These are phyloP conservation scores for Elymnias hypermnestra DNA, from an alignment of 1,140 invertebrate species.

Conservation along the genomic window DNA sequence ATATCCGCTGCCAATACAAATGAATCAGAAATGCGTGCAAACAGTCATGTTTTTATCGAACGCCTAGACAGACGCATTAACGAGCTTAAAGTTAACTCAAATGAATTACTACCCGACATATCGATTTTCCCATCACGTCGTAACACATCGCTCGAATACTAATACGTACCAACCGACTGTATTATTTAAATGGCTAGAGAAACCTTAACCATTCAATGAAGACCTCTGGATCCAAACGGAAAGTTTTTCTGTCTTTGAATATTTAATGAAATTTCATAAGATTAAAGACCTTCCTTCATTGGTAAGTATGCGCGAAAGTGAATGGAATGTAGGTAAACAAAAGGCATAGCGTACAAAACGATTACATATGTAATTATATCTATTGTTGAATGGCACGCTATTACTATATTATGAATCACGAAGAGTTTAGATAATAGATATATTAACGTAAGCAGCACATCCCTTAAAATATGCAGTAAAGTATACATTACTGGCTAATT, in stretches of 20 bases:
- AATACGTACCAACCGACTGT: not conserved
- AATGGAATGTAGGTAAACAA: constrained; percentile 2
- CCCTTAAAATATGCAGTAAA: too few species aligned
- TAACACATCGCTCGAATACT: constrained; percentile 3
- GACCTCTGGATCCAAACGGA: not conserved
- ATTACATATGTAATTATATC: too few species aligned
- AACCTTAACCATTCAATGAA: not conserved
- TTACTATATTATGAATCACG: too few species aligned
- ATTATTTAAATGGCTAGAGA: not conserved
- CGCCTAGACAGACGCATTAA: constrained; percentile 1
- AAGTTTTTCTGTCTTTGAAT: not conserved
- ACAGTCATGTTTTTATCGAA: not conserved
- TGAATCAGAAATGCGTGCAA: too few species aligned
- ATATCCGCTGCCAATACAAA: too few species aligned
- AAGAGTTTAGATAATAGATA: too few species aligned
- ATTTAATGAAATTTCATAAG: not conserved
- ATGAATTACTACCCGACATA: not conserved
- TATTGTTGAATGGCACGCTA: too few species aligned
- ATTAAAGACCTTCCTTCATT: too few species aligned
- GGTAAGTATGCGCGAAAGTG: constrained; percentile 1
- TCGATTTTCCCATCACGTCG: constrained; percentile 3
- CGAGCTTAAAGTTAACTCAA: constrained; percentile 4
- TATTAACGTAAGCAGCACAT: too few species aligned
- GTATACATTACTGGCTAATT: too few species aligned
- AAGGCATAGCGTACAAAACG: too few species aligned